Conservation (phyloP, 2,888 invertebrate genomes). For the Odontocerum albicorne region DNA sequence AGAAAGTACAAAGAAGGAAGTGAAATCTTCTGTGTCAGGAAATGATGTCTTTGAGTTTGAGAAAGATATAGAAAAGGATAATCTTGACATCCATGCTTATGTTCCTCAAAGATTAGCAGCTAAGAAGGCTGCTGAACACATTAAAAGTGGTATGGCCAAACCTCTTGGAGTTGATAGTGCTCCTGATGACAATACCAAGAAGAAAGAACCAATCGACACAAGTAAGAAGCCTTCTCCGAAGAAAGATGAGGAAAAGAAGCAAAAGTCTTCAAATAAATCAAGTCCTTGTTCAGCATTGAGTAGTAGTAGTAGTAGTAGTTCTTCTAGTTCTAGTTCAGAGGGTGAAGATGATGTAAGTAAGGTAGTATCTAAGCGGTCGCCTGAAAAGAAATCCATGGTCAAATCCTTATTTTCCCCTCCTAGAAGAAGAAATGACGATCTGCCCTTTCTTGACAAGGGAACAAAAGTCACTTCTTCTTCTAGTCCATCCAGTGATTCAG, state of each 20-base stretch:
- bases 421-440: slow-evolving; percentile 62
- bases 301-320: slow-evolving; percentile 58
- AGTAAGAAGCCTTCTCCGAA: slow-evolving; percentile 48
- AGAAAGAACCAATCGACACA: slow-evolving; percentile 44
- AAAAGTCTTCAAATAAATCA: slow-evolving; percentile 45
- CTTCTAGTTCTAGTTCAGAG: slow-evolving; percentile 60
- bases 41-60: slow-evolving; percentile 61
- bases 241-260: slow-evolving; percentile 51
- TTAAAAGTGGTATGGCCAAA: slow-evolving; percentile 73
- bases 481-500: slow-evolving; percentile 64
- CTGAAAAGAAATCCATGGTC: slow-evolving; percentile 41
- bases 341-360: slow-evolving; percentile 57
- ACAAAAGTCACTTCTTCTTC: slow-evolving; percentile 67
- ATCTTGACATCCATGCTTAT: slow-evolving; percentile 70
- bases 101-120: slow-evolving; percentile 90
- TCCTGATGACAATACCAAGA: slow-evolving; percentile 46
- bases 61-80: slow-evolving; percentile 65
- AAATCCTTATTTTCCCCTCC: slow-evolving; percentile 41
- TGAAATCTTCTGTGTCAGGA: slow-evolving; percentile 40
- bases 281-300: slow-evolving; percentile 57
- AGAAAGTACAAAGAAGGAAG: slow-evolving; percentile 45
- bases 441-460: slow-evolving; percentile 81
- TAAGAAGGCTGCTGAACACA: slow-evolving; percentile 88
- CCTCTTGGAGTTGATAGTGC: slow-evolving; percentile 48
- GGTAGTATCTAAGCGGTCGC: slow-evolving; percentile 40